Base-by-base conservation (phyloP, 2,888 invertebrate genomes). In the Dicranocentrus wangi region DNA sequence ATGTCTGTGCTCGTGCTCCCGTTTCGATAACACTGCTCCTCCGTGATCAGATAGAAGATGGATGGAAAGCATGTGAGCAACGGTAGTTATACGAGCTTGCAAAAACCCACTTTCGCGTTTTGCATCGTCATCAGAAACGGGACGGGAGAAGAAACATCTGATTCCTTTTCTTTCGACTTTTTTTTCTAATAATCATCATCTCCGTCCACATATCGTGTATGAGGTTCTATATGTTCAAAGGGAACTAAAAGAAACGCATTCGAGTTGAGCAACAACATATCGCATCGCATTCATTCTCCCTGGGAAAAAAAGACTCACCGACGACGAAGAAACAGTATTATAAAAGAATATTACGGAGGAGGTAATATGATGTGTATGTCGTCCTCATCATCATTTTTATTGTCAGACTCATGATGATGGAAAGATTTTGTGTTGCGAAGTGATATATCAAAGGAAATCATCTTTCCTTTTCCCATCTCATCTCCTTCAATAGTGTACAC, bases 371-470 rank as follows among this genome's bases (percentile, higher is more conserved):
- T n/a, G n/a, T n/a, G 61, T 55, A 55, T 65, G 73, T 66, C 66
- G 58, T 66, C 43, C 53, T 66, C 65, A 75, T 73, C 63, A 73
- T 66, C 75, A 65, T 73, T 73, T 66, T 75, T 75, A 75, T 75
- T 75, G 66, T 75, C 75, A 75, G 66, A 53, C 42, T 43, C 17
- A 53, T 39, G 23, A 75, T 75, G 66, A 75, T 75, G 66, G 65
- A 75, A 75, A 66, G 55, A 58, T 66, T 73, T 75, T 66, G 58
- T 43, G 65, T 66, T 58, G 17, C 32, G 58, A 51, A 63, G 75
- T 66, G 58, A 75, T 75, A 53, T 58, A 75, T 75, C 75, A 75
- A 75, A 66, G 58, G 66, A 75, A 75, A 75, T 75, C 75, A 55
- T 75, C 47, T 75, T 66, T 73, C 61, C 63, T 75, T 66, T 73